A percentile compares a stretch with the other conserved stretches of the same genome.
Conservation (phyloP, 1,140 invertebrate genomes). For the Halictus rubicundus region DNA sequence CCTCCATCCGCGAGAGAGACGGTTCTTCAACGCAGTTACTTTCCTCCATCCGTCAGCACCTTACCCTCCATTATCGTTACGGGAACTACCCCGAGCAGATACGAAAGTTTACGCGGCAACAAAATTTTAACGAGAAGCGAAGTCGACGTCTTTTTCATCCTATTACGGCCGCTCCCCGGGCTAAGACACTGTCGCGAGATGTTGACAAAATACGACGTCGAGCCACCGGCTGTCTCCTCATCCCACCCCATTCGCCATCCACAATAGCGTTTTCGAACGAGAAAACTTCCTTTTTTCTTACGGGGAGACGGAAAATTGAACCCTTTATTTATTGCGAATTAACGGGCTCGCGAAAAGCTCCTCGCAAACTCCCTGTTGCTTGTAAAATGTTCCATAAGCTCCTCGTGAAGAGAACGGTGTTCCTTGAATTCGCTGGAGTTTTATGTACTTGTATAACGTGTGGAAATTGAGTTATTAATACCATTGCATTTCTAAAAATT, state of each 20-base stretch:
- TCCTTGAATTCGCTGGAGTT: too few species aligned
- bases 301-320: not conserved
- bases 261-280: not conserved
- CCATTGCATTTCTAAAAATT: too few species aligned
- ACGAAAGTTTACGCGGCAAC: slow-evolving; percentile 45
- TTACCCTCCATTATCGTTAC: slow-evolving; percentile 33
- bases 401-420: too few species aligned
- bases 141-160: slow-evolving; percentile 50
- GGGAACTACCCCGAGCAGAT: slow-evolving; percentile 1
- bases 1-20: not conserved
- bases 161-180: slow-evolving; percentile 14
- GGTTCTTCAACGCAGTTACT: slow-evolving; percentile 16
- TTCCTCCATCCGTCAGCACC: slow-evolving; percentile 10
- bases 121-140: slow-evolving; percentile 54
- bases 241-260: not conserved
- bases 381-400: too few species aligned
- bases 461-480: too few species aligned
- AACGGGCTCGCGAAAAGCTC: too few species aligned
- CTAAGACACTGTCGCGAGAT: slow-evolving; percentile 16
- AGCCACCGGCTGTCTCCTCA: not conserved
- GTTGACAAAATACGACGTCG: slow-evolving; percentile 53
- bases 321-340: too few species aligned
- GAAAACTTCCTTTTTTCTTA: slow-evolving; percentile 10
- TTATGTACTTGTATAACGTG: too few species aligned
- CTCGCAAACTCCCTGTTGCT: too few species aligned